A percentile compares a stretch with the other conserved stretches of the same genome.
Evolutionary conservation across 2,113 vertebrate genomes (phyloP).

Genomic region (Crypturellus undulatus): DNA sequence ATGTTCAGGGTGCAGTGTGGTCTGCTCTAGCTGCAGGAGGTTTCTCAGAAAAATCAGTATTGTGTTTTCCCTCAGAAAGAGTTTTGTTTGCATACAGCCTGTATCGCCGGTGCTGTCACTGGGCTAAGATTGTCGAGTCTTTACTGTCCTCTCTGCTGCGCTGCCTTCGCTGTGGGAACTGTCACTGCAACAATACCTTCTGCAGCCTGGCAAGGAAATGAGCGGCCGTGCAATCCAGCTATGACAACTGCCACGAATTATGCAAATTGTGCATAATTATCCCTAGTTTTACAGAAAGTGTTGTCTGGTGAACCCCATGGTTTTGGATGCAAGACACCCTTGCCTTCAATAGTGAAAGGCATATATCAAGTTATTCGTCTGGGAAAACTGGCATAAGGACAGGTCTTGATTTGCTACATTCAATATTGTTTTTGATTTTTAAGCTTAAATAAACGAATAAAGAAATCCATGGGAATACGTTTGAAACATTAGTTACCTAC

Average conservation of each 20-base stretch:
- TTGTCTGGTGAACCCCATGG: neutral
- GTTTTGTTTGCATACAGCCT: neutral
- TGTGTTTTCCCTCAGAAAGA: neutral
- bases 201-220: neutral
- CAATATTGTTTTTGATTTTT: neutral
- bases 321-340: neutral
- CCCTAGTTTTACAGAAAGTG: neutral
- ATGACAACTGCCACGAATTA: constrained; percentile 31
- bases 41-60: constrained; percentile 9
- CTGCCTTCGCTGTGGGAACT: neutral
- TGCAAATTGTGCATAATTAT: constrained; percentile 35
- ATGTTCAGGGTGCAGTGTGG: neutral
- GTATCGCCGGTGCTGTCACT: neutral
- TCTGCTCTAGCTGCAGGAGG: neutral
- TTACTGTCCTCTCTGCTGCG: neutral
- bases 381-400: neutral
- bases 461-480: neutral
- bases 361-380: neutral
- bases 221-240: neutral
- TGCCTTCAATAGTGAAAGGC: neutral
- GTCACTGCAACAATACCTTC: constrained; percentile 43
- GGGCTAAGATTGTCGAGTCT: neutral
- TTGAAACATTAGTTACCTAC: neutral
- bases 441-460: neutral
- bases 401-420: neutral